These are phyloP conservation scores for Notoglanidium macrostoma DNA, from an alignment of 2,797 vertebrate genomes.

Conservation along the genomic window DNA sequence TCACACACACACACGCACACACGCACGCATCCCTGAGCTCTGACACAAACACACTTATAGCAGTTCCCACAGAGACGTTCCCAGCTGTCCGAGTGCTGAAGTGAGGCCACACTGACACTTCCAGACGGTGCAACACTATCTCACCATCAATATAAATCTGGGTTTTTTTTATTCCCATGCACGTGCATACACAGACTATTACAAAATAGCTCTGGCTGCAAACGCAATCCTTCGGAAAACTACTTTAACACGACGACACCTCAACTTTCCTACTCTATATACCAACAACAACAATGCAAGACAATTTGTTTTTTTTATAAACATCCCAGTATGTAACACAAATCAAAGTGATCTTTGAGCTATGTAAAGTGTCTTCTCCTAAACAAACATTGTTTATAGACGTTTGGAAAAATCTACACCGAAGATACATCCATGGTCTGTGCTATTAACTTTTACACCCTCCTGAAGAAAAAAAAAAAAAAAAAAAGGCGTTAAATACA, in stretches of 20 bases:
- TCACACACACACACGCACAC: not conserved
- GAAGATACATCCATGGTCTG: not conserved
- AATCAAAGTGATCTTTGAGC: not conserved
- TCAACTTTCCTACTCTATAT: not conserved
- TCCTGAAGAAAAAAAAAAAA: not conserved
- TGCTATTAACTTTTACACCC: not conserved
- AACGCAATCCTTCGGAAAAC: not conserved
- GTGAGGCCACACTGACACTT: conserved; percentile 50
- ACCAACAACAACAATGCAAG: not conserved
- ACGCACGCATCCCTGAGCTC: not conserved
- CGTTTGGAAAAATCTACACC: not conserved
- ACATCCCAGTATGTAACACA: not conserved
- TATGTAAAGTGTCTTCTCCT: not conserved
- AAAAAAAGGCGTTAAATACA: not conserved
- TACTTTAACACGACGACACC: not conserved
- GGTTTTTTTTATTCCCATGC: too few species aligned
- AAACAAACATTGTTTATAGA: not conserved
- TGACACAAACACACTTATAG: not conserved
- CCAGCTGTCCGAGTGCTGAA: conserved; percentile 65
- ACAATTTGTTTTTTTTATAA: too few species aligned
- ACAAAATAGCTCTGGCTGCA: not conserved
- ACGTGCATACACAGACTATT: not conserved
- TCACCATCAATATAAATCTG: not conserved
- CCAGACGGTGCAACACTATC: not conserved
- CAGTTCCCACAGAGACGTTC: conserved; percentile 66